Percentiles rank a stretch among this genome's conserved stretches.
These are phyloP conservation scores for Pemphredon lugubris DNA, from an alignment of 2,888 invertebrate species.

Conservation along the genomic window DNA sequence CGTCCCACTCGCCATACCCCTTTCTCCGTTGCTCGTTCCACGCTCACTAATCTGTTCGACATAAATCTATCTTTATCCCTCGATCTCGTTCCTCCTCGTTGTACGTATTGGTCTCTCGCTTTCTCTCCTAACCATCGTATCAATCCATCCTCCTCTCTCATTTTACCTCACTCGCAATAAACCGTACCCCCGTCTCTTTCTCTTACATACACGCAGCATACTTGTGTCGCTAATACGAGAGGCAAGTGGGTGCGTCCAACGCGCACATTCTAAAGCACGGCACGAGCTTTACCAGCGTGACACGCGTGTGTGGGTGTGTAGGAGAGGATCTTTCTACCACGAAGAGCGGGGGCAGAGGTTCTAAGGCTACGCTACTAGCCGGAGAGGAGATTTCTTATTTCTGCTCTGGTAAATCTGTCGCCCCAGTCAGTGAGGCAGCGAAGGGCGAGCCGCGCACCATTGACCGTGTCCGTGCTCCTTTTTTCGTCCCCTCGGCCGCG, in stretches of 20 bases:
- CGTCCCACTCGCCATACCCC: background rate
- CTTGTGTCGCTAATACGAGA: constrained; percentile 9
- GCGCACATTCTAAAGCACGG: background rate
- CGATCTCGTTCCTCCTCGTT: background rate
- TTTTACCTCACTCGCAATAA: background rate
- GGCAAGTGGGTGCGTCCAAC: constrained; percentile 23
- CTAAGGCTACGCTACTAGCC: constrained; percentile 47
- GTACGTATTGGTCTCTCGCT: background rate
- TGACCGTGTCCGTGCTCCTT: constrained; percentile 74
- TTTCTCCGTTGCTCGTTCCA: background rate
- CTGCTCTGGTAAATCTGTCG: constrained; percentile 81
- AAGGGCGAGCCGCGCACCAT: constrained; percentile 77
- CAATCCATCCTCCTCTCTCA: background rate
- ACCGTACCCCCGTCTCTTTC: background rate
- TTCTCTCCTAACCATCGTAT: background rate
- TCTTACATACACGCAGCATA: background rate
- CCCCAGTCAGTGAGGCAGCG: constrained; percentile 79
- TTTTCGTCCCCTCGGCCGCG: constrained; percentile 60
- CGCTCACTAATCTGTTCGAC: too few species aligned
- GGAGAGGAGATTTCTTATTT: constrained; percentile 79
- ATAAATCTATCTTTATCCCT: too few species aligned
- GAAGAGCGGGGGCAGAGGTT: constrained; percentile 21
- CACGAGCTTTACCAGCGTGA: constrained; percentile 12
- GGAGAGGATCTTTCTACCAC: background rate
- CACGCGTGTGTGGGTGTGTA: constrained; percentile 8